Base-by-base conservation (phyloP, 2,888 invertebrate genomes). In the Dynastes hyllus region DNA sequence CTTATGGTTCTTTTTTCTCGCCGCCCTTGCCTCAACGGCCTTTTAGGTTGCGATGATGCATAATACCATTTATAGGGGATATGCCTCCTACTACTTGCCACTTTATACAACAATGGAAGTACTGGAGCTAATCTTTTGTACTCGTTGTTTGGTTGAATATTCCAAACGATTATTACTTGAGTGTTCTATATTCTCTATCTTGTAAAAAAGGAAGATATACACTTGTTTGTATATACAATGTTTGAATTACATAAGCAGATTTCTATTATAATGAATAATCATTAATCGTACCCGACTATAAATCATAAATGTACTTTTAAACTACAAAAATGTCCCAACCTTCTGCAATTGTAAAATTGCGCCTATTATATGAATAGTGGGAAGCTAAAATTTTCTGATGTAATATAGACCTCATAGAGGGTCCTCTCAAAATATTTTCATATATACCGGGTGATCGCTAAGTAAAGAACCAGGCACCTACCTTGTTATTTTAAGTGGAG, bases 61-160 rank as follows among this genome's bases (percentile, higher is more conserved):
- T 75, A 75, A 75, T 63, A 40, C 61, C 73, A 75, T 40, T 75
- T 75, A 75, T 45, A 75, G 11, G 5, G 58, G 61, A 63, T 75
- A 40, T 27, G 61, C 45, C 11, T 45, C 61, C 40, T 55, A 61
- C 45, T 45, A 50, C 45, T 75, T 50, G 22, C 45, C 61, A 32
- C 27, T 75, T 75, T 75, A 75, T 27, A 40, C 27, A 61, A 61
- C 61, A 45, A 50, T 45, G 27, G 61, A 61, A 63, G 50, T 37
- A 16, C 32, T 32, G 11, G 27, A 45, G 45, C 61, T 75, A 75
- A 75, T 75, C 73, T 63, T 61, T 61, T 69, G 37, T 61, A 61
- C 58, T 58, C 55, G 45, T 61, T 40, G 40, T 40, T 58, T 13
- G n/a, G 58, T 58, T 63, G 45, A 75, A 45, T 45, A 61, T 75